Base-by-base conservation (phyloP, 1,140 invertebrate genomes). In the Conus ventricosus region DNA sequence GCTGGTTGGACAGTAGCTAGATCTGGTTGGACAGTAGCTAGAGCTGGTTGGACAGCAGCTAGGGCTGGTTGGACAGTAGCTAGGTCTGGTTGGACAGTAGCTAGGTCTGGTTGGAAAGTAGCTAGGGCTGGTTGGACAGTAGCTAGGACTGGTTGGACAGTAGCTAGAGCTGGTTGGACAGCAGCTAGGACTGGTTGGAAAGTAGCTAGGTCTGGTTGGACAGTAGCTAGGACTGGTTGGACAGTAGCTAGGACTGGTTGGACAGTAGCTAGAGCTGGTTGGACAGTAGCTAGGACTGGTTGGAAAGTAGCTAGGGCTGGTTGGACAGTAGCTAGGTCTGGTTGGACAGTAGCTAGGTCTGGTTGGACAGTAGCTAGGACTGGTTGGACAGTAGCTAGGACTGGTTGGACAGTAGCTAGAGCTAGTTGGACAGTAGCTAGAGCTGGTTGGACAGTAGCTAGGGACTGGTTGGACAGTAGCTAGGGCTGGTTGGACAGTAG, bases 131-230 rank as follows among this genome's bases (percentile, higher is more conserved):
- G n/a, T n/a, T n/a, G 39, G 0, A 39, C 39, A 96, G 91, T 95
- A 95, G 13, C 91, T 92, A 96, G 96, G 91, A 97, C 96, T 97
- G 97, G 93, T 97, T 99, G 99, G 94, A 99, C 99, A 25, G 67
- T 94, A 94, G 51, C n/a, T 88, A 71, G 97, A 95, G 4, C 95
- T 96, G 27, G n/a, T n/a, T n/a, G 95, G 96, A 75, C 92, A 89
- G 87, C 98, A 98, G 55, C 83, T 87, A 6, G 96, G 96, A 85
- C 93, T 94, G 6, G 96, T 95, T 96, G 94, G 67, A 94, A 95
- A 90, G 93, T 95, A 81, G 94, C 94, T 57, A 95, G 96, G 81
- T 51, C 96, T 96, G 1, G 96, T 95, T 5, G 96, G 96, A 20
- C 94, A 95, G 91, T 99, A 99, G n/a, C 96, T 97, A 7, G 98